A percentile compares a stretch with the other conserved stretches of the same genome.
Evolutionary conservation across 2,888 invertebrate genomes (phyloP).

Genomic region (Eristalinus sepulchralis): DNA sequence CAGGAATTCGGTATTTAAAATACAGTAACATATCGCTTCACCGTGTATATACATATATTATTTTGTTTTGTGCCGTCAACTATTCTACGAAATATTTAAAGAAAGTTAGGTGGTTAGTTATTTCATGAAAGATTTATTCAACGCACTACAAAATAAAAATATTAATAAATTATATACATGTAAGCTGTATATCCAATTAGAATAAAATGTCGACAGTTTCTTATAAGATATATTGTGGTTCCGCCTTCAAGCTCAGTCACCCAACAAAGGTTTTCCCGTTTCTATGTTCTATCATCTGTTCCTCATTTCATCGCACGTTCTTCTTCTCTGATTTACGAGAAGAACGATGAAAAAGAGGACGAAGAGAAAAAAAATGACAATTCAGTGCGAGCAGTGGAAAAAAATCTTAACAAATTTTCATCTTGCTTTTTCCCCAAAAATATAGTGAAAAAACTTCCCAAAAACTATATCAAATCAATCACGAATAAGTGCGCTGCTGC

Average conservation of each 20-base stretch:
- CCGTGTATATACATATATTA: too few relatives aligned
- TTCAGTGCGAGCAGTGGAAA: constrained; percentile 67
- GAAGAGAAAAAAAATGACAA: constrained; percentile 61
- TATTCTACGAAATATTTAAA: too few relatives aligned
- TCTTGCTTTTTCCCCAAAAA: constrained; percentile 44
- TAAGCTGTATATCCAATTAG: too few relatives aligned
- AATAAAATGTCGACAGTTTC: background rate
- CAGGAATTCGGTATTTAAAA: too few relatives aligned
- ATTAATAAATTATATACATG: too few relatives aligned
- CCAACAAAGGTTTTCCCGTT: background rate
- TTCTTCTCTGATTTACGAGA: constrained; percentile 44
- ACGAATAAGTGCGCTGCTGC: constrained; percentile 7
- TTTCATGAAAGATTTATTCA: too few relatives aligned
- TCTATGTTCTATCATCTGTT: constrained; percentile 10
- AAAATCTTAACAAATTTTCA: constrained; percentile 57
- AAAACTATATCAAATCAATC: constrained; percentile 37
- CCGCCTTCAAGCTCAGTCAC: constrained; percentile 36
- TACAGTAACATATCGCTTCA: too few relatives aligned
- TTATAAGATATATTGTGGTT: constrained; percentile 11
- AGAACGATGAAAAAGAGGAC: constrained; percentile 60
- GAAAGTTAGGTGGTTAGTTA: too few relatives aligned
- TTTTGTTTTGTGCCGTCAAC: too few relatives aligned
- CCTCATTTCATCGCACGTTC: constrained; percentile 41
- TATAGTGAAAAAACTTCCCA: constrained; percentile 3
- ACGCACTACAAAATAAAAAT: too few relatives aligned